Evolutionary conservation across 2,888 invertebrate species (phyloP).

Genomic region (Mamestra brassicae): DNA sequence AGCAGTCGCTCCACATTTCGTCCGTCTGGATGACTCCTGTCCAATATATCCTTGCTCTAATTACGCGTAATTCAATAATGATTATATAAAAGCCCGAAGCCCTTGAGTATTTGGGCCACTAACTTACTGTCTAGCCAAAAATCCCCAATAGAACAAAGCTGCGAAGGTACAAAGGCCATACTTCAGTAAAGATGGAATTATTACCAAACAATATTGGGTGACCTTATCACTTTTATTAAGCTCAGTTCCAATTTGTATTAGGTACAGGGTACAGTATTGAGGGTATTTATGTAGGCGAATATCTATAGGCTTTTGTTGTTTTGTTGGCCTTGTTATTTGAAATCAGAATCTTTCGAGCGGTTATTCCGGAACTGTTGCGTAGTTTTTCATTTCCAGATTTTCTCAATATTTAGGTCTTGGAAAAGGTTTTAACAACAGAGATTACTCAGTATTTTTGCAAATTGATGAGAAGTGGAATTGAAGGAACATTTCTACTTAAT

Average conservation of each 20-base stretch:
- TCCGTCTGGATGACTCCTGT: conserved; percentile 71
- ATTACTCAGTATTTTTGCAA: not conserved
- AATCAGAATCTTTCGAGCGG: not conserved
- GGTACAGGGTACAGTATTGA: conserved; percentile 9
- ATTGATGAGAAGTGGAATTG: conserved; percentile 2
- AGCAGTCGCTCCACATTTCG: conserved; percentile 81
- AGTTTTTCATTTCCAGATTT: not conserved
- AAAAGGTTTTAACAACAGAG: not conserved
- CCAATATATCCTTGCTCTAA: conserved; percentile 63
- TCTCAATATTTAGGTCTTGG: not conserved
- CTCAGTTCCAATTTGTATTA: conserved; percentile 47
- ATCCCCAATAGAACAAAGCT: conserved; percentile 41
- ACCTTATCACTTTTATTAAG: conserved; percentile 53
- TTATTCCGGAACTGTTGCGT: not conserved
- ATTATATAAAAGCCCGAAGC: conserved; percentile 30
- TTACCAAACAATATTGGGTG: conserved; percentile 39
- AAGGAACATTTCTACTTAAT: not conserved
- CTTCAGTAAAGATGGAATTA: conserved; percentile 43
- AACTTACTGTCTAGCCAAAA: conserved; percentile 41
- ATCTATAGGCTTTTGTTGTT: conserved; percentile 19
- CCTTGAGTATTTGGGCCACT: conserved; percentile 44
- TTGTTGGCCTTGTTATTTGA: conserved; percentile 25
- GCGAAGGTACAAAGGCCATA: conserved; percentile 38
- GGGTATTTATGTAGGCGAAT: conserved; percentile 21
- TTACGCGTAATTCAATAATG: conserved; percentile 60